Evolutionary conservation across 2,888 invertebrate genomes (phyloP).

Genomic region (Drosophila conformis): DNA sequence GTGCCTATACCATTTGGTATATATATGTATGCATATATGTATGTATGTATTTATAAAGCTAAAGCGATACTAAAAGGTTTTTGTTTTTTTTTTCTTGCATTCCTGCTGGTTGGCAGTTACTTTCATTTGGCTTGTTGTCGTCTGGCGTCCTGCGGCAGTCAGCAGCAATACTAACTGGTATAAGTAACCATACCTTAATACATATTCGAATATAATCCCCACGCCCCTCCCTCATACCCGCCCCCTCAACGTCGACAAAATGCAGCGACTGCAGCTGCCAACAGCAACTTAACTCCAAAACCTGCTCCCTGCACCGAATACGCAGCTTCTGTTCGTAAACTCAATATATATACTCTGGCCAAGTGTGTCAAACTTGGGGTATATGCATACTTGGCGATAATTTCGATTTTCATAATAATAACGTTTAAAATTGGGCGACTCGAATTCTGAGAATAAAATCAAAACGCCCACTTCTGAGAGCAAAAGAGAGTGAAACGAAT

Average conservation of each 20-base stretch:
- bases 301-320: conserved; percentile 69
- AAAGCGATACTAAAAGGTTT: not conserved
- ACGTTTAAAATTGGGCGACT: not conserved
- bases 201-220: conserved; percentile 42
- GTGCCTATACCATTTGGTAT: not conserved
- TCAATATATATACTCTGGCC: not conserved
- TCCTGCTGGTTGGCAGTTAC: not conserved
- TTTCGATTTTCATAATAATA: not conserved
- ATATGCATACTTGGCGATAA: not conserved
- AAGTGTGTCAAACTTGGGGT: not conserved
- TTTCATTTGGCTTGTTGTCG: conserved; percentile 5
- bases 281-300: conserved; percentile 48
- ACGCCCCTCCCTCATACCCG: not conserved
- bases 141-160: conserved; percentile 12
- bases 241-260: conserved; percentile 48
- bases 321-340: conserved; percentile 32
- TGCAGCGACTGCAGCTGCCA: conserved; percentile 20
- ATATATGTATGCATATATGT: not conserved
- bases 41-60: not conserved
- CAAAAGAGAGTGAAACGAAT: not conserved
- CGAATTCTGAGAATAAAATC: not conserved
- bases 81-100: not conserved
- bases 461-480: not conserved
- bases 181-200: conserved; percentile 19
- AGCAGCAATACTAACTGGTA: conserved; percentile 22